phyloP scores from a whole-genome alignment of 2,797 vertebrate genomes.

The Limnodromus scolopaceus region DNA sequence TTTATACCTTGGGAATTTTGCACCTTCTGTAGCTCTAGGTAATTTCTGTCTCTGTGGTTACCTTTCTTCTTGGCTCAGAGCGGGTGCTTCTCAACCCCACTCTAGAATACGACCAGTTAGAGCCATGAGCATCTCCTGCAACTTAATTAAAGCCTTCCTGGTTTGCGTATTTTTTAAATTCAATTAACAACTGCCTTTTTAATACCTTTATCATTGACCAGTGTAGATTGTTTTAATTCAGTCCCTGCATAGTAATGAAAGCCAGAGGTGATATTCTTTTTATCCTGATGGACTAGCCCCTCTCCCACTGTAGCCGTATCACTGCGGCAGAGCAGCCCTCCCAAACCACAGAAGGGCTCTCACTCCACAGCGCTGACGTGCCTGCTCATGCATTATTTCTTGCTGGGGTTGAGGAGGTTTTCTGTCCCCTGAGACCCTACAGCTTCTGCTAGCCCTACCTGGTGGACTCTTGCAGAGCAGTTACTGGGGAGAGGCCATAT shows the following conservation, averaged over 20 bases:
- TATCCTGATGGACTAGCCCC: not conserved
- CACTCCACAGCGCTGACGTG: not conserved
- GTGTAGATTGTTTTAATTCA: not conserved
- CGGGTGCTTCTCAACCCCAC: not conserved
- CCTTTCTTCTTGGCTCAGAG: not conserved
- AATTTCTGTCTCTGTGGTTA: not conserved
- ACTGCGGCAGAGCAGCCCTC: not conserved
- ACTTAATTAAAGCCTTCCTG: not conserved
- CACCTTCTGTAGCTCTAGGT: not conserved
- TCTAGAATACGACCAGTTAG: not conserved
- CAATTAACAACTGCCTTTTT: not conserved
- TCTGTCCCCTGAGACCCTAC: not conserved
- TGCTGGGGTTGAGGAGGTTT: not conserved
- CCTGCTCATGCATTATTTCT: not conserved
- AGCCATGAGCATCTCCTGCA: not conserved
- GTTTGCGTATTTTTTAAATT: not conserved
- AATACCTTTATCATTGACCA: not conserved
- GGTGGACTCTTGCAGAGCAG: not conserved
- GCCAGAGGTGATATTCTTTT: not conserved
- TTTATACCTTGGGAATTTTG: not conserved
- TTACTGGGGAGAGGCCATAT: not conserved
- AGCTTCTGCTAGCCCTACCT: not conserved
- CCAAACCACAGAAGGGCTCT: not conserved
- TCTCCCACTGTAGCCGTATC: fast-evolving
- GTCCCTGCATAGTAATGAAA: not conserved